Evolutionary conservation across 2,113 vertebrate genomes (phyloP).

Genomic region (Ardeotis arabs): DNA sequence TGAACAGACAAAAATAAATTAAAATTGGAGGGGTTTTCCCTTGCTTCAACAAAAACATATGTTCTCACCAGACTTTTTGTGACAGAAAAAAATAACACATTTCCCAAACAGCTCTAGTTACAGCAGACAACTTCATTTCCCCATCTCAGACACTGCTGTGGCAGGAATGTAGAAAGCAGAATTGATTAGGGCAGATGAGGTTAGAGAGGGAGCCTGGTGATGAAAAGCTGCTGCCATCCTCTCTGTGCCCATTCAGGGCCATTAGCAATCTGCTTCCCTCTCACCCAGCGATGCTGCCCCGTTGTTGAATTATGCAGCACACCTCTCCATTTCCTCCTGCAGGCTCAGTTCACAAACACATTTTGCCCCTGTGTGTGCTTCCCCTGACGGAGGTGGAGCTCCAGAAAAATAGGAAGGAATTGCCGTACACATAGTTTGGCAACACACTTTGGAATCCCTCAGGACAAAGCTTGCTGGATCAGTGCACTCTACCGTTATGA

Average conservation of each 20-base stretch:
- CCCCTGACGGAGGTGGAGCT: background rate
- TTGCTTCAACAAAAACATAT: background rate
- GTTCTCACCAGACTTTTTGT: background rate
- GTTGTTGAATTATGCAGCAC: background rate
- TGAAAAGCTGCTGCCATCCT: background rate
- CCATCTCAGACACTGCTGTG: background rate
- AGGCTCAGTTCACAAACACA: background rate
- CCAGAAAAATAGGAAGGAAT: background rate
- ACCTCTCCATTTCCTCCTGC: background rate
- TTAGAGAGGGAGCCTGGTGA: background rate
- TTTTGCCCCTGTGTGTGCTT: background rate
- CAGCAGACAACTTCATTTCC: background rate
- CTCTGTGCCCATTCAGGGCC: background rate
- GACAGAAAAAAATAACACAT: background rate
- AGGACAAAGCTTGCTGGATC: background rate
- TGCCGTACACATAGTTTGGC: background rate
- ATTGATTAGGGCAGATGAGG: background rate
- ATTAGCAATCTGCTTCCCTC: background rate
- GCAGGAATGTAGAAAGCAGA: background rate
- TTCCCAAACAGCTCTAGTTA: constrained; percentile 24
- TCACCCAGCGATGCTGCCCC: background rate
- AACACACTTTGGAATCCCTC: background rate
- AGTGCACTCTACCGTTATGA: background rate
- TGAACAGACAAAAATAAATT: constrained; percentile 2
- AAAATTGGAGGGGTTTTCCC: constrained; percentile 16